These are phyloP conservation scores for Mystacornis crossleyi DNA, from an alignment of 2,113 vertebrate species.

Conservation along the genomic window DNA sequence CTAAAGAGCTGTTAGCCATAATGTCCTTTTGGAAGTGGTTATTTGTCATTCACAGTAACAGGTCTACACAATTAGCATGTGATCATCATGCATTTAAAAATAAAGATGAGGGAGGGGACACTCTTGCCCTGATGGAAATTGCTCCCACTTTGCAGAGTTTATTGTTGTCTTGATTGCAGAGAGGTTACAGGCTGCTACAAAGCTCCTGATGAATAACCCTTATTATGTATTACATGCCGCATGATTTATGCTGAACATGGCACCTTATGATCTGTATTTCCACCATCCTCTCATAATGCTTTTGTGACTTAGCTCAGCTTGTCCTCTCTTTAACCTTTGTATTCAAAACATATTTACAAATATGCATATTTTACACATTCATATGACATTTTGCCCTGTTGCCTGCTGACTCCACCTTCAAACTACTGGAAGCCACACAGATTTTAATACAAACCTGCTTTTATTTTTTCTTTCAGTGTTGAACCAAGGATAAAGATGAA, in stretches of 20 bases:
- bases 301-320: conserved; percentile 29
- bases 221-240: conserved; percentile 38
- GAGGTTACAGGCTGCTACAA: conserved; percentile 29
- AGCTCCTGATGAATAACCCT: not conserved
- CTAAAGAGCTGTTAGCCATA: conserved; percentile 48
- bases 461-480: not conserved
- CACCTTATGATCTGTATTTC: conserved; percentile 57
- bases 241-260: conserved; percentile 55
- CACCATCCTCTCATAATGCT: not conserved
- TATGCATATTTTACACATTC: conserved; percentile 36
- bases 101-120: not conserved
- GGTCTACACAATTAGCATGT: conserved; percentile 44
- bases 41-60: conserved; percentile 64
- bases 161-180: conserved; percentile 59
- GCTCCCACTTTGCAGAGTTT: conserved; percentile 19
- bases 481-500: not conserved
- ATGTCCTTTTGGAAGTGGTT: conserved; percentile 38
- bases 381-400: not conserved
- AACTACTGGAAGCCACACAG: not conserved
- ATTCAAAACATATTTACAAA: conserved; percentile 52
- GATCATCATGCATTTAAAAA: conserved; percentile 41
- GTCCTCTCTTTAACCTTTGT: conserved; percentile 55
- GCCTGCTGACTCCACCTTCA: not conserved
- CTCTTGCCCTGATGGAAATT: conserved; percentile 2
- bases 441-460: not conserved